Percentiles rank a stretch among this genome's conserved stretches.
These are phyloP conservation scores for Sinelater perroti DNA, from an alignment of 2,888 invertebrate species.

Conservation along the genomic window DNA sequence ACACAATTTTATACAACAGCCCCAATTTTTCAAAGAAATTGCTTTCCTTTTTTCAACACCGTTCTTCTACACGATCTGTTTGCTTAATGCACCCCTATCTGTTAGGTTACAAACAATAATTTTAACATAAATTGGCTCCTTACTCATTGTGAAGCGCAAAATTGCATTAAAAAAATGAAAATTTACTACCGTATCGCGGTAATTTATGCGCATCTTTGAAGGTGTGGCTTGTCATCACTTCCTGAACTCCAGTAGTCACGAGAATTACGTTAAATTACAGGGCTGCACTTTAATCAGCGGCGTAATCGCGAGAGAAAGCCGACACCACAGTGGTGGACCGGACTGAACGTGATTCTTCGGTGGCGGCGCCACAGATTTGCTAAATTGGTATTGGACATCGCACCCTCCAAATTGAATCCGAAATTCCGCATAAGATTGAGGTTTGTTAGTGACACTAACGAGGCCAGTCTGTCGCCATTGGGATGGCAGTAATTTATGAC, in stretches of 20 bases:
- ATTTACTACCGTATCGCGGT: too few species aligned
- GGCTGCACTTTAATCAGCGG: slow-evolving; percentile 18
- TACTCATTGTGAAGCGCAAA: too few species aligned
- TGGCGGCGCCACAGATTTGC: neutral
- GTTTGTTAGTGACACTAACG: slow-evolving; percentile 7
- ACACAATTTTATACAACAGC: too few species aligned
- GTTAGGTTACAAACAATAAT: too few species aligned
- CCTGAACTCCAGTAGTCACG: slow-evolving; percentile 3
- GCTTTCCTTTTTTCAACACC: too few species aligned
- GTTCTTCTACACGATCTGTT: too few species aligned
- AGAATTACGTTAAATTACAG: slow-evolving; percentile 8
- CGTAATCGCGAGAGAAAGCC: neutral
- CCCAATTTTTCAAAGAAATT: too few species aligned
- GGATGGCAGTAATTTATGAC: slow-evolving; percentile 10
- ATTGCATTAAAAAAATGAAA: too few species aligned
- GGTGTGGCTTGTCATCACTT: too few species aligned
- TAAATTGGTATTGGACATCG: neutral
- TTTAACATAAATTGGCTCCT: too few species aligned
- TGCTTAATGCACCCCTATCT: too few species aligned
- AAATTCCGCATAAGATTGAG: neutral
- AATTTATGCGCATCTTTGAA: too few species aligned
- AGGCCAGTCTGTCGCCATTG: neutral
- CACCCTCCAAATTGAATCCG: neutral
- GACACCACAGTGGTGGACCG: neutral
- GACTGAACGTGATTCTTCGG: neutral